These are phyloP conservation scores for Aegotheles bennettii DNA, from an alignment of 2,113 vertebrate genomes.

Conservation along the genomic window DNA sequence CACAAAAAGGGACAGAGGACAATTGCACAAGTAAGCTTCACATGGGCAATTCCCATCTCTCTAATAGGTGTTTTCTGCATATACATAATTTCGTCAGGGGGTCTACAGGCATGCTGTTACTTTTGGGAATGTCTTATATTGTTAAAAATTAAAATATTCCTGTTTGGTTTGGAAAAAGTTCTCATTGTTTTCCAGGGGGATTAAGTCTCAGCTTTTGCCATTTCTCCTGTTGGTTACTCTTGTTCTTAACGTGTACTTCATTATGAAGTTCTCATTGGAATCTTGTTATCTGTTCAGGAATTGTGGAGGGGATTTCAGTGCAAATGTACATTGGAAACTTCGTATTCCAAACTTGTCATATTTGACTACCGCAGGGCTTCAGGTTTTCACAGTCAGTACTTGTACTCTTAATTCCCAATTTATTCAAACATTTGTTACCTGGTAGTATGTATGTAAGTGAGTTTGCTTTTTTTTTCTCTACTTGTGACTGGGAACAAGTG, in stretches of 20 bases:
- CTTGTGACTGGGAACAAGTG: accelerated
- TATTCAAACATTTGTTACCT: neutral
- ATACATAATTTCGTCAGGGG: neutral
- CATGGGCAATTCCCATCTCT: neutral
- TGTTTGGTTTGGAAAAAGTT: neutral
- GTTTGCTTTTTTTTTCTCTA: neutral
- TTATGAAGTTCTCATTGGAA: neutral
- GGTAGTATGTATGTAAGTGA: neutral
- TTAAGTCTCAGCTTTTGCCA: neutral
- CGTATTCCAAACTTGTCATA: neutral
- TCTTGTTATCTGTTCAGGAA: neutral
- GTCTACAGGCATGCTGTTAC: neutral
- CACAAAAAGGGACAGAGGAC: neutral
- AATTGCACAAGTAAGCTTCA: neutral
- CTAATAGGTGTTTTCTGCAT: neutral
- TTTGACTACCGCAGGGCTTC: neutral
- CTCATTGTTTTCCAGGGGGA: accelerated
- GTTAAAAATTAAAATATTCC: neutral
- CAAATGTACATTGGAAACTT: neutral
- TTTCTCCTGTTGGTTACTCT: neutral
- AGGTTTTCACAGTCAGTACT: neutral
- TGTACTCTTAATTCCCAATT: neutral
- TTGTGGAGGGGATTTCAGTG: neutral
- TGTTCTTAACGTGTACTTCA: neutral
- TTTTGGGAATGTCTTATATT: neutral